Evolutionary conservation across 2,113 vertebrate species (phyloP).

Genomic region (Amia ocellicauda): DNA sequence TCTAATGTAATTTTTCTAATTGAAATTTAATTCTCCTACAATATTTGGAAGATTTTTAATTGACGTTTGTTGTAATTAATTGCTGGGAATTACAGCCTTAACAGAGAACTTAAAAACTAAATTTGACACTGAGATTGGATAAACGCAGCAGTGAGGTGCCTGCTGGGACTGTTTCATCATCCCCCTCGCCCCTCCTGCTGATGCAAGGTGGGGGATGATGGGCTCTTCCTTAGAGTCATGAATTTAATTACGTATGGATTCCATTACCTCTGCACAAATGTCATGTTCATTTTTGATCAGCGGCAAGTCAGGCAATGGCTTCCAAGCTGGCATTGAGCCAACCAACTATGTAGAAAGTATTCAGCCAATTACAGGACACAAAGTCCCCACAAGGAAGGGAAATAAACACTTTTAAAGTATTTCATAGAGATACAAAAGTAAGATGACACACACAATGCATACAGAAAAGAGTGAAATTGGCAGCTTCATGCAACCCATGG

Average conservation of each 20-base stretch:
- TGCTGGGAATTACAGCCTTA: conserved; percentile 65
- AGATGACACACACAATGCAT: too few species aligned
- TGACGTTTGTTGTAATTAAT: conserved; percentile 82
- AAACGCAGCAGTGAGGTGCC: conserved; percentile 56
- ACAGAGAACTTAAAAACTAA: conserved; percentile 73
- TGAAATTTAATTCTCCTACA: conserved; percentile 77
- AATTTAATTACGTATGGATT: conserved; percentile 86
- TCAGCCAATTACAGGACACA: conserved; percentile 74
- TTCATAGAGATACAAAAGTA: conserved; percentile 67
- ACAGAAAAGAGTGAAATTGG: neutral
- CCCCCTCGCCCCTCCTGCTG: conserved; percentile 62
- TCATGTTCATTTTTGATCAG: conserved; percentile 92
- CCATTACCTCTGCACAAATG: conserved; percentile 90
- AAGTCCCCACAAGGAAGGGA: conserved; percentile 66
- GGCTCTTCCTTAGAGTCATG: conserved; percentile 74
- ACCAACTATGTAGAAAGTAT: conserved; percentile 76
- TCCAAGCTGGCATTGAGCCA: conserved; percentile 73
- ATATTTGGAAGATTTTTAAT: conserved; percentile 76
- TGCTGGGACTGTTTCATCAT: conserved; percentile 74
- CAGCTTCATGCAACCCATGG: neutral
- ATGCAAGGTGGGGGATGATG: conserved; percentile 57
- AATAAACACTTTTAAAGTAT: conserved; percentile 59
- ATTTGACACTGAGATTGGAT: conserved; percentile 71
- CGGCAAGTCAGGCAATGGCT: conserved; percentile 79
- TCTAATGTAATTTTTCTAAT: conserved; percentile 76